phyloP scores from a whole-genome alignment of 2,888 invertebrate genomes.

The Panopea generosa region DNA sequence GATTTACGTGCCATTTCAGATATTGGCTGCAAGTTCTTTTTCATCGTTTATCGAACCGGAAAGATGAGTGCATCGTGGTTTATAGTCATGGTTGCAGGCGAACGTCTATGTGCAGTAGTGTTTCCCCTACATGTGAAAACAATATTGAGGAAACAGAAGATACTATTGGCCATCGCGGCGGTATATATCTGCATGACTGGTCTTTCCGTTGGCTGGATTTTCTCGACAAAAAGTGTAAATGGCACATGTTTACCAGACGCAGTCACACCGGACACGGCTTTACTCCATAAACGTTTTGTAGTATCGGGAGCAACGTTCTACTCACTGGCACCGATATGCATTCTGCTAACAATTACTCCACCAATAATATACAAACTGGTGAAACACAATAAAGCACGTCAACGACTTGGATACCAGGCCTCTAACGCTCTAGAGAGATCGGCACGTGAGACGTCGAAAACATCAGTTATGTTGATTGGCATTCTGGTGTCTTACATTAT shows the following conservation, averaged over 20 bases:
- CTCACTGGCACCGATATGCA: slow-evolving; percentile 44
- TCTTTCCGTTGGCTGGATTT: no score
- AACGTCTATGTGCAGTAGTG: no score
- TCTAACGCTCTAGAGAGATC: background rate
- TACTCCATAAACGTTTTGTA: slow-evolving; percentile 22
- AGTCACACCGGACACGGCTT: slow-evolving; percentile 9
- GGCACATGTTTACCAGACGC: slow-evolving; percentile 30
- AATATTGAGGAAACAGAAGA: no score
- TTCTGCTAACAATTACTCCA: slow-evolving; percentile 54
- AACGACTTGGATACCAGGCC: background rate
- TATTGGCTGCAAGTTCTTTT: no score
- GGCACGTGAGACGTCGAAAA: slow-evolving; percentile 10
- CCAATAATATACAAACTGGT: slow-evolving; percentile 41
- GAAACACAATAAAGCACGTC: background rate
- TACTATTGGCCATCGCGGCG: no score
- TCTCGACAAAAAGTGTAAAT: no score
- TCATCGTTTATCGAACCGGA: no score
- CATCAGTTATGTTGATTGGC: slow-evolving; percentile 23
- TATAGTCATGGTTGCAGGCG: no score
- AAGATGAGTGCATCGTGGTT: no score
- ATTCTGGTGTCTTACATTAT: slow-evolving; percentile 29
- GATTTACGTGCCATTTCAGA: no score
- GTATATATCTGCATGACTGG: no score
- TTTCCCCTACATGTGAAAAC: no score
- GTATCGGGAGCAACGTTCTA: slow-evolving; percentile 41